A percentile compares a stretch with the other conserved stretches of the same genome.
Conservation (phyloP, 1,140 invertebrate species). For the Subanguina moxae region DNA sequence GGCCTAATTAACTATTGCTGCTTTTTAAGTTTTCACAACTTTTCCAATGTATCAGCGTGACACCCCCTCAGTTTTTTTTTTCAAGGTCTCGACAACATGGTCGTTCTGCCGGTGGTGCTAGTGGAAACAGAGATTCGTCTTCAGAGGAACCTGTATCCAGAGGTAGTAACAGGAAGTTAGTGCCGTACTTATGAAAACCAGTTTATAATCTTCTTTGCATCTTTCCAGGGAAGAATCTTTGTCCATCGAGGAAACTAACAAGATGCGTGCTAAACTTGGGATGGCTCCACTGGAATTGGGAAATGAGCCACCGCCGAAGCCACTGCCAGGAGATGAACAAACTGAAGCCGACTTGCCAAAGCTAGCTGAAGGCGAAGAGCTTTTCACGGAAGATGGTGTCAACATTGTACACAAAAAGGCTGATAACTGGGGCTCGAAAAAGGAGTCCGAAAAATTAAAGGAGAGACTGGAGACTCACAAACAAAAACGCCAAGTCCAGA, state of each 20-base stretch:
- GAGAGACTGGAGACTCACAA: conserved; percentile 71
- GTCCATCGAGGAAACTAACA: conserved; percentile 49
- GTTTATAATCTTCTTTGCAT: too few species aligned
- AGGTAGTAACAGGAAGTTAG: not conserved
- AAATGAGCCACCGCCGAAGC: conserved; percentile 52
- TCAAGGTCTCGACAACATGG: not conserved
- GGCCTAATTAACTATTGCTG: not conserved
- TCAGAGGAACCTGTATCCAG: not conserved
- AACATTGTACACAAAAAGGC: conserved; percentile 88
- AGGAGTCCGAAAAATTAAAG: conserved; percentile 74
- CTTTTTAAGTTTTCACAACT: conserved; percentile 1
- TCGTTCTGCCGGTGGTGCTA: not conserved
- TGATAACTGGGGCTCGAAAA: conserved; percentile 72
- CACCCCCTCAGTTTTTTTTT: not conserved
- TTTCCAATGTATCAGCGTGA: not conserved
- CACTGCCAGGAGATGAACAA: conserved; percentile 6
- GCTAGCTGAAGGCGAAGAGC: conserved; percentile 70
- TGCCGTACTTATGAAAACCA: too few species aligned
- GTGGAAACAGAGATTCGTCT: not conserved
- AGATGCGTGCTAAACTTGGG: conserved; percentile 73
- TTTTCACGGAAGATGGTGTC: conserved; percentile 55
- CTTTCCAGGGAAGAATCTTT: conserved; percentile 42
- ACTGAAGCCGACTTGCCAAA: conserved; percentile 43
- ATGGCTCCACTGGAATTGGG: conserved; percentile 81
- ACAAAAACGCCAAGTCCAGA: conserved; percentile 76